Conservation (phyloP, 2,888 invertebrate genomes). For the Belgica antarctica region DNA sequence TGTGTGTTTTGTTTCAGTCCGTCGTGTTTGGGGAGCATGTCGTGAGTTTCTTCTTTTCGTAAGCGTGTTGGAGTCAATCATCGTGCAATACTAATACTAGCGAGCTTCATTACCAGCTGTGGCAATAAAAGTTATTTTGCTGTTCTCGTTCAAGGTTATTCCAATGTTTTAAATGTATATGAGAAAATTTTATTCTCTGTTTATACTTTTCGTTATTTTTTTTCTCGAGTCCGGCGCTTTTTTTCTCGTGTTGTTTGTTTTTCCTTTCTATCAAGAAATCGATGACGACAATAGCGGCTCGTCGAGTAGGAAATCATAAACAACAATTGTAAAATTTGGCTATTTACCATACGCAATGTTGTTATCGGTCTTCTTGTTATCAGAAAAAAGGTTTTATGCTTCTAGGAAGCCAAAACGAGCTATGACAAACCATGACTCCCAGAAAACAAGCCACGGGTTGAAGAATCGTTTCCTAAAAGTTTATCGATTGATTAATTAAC, state of each 20-base stretch:
- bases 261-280: background rate
- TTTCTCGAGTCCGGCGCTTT: no score
- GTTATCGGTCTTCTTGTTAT: no score
- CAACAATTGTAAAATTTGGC: slow-evolving; percentile 17
- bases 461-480: no score
- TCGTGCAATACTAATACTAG: background rate
- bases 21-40: no score
- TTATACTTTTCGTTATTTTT: no score
- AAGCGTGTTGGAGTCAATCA: background rate
- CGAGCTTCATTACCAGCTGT: slow-evolving; percentile 31
- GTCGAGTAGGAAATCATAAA: background rate
- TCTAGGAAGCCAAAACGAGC: no score
- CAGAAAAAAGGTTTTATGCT: no score
- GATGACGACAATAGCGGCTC: slow-evolving; percentile 11
- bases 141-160: slow-evolving; percentile 37
- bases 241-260: slow-evolving; percentile 11
- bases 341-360: no score
- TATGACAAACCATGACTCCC: no score
- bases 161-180: slow-evolving; percentile 15
- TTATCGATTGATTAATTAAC: no score
- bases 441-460: no score
- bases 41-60: background rate
- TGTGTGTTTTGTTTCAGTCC: slow-evolving; percentile 5
- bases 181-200: slow-evolving; percentile 1
- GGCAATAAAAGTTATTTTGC: slow-evolving; percentile 38